Percentiles rank a stretch among this genome's conserved stretches.
phyloP scores from a whole-genome alignment of 2,797 vertebrate genomes.

The Decapterus maruadsi region DNA sequence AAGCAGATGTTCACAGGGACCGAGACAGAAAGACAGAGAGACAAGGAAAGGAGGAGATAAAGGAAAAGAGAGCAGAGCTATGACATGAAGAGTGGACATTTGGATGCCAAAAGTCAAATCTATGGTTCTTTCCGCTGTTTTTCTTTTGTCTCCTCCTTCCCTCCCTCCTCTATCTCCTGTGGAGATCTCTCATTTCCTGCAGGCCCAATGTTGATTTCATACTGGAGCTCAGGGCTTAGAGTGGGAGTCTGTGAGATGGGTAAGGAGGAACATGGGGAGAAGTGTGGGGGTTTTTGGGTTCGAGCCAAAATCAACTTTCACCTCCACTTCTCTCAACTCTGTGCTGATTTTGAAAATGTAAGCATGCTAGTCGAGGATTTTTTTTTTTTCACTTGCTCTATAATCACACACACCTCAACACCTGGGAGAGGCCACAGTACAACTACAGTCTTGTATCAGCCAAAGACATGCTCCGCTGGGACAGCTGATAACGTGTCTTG shows the following conservation, averaged over 20 bases:
- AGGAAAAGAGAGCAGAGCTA: slow-evolving; percentile 31
- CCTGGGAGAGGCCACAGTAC: slow-evolving; percentile 24
- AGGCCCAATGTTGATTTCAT: slow-evolving; percentile 82
- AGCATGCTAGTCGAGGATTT: slow-evolving; percentile 24
- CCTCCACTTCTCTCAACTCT: slow-evolving; percentile 61
- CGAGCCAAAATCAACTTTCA: slow-evolving; percentile 73
- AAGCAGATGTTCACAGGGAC: slow-evolving; percentile 61
- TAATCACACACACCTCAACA: slow-evolving; percentile 50
- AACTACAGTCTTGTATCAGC: slow-evolving; percentile 31
- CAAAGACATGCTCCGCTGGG: slow-evolving; percentile 19
- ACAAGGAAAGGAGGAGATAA: slow-evolving; percentile 39
- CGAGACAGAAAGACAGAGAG: slow-evolving; percentile 36
- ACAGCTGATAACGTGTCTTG: neutral
- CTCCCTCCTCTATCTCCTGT: slow-evolving; percentile 78
- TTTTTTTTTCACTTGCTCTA: slow-evolving; percentile 16
- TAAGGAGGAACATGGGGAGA: slow-evolving; percentile 33
- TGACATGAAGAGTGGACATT: slow-evolving; percentile 54
- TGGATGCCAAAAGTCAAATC: slow-evolving; percentile 69
- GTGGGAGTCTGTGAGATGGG: slow-evolving; percentile 72
- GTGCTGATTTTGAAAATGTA: slow-evolving; percentile 54
- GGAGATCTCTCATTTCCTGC: slow-evolving; percentile 86
- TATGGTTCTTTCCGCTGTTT: slow-evolving; percentile 67
- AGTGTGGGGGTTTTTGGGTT: slow-evolving; percentile 70
- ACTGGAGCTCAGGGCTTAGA: slow-evolving; percentile 78
- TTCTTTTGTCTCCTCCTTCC: slow-evolving; percentile 69